These are phyloP conservation scores for Amphiprion ocellaris DNA, from an alignment of 2,113 vertebrate genomes.

Conservation along the genomic window DNA sequence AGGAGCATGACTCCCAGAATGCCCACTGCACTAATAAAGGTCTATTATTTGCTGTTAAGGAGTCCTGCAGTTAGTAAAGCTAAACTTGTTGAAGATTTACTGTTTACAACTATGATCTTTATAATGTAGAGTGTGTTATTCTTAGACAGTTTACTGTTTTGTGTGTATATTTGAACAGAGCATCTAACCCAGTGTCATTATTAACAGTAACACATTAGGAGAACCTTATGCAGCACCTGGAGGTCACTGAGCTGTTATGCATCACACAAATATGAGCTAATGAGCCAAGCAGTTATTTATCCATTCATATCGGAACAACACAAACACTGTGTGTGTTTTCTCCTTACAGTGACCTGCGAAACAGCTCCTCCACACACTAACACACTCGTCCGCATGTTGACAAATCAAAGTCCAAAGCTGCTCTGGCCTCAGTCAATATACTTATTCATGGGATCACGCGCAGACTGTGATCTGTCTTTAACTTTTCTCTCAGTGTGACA, in stretches of 20 bases:
- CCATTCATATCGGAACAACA: slow-evolving; percentile 5
- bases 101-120: background rate
- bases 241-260: background rate
- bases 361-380: background rate
- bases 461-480: slow-evolving; percentile 41
- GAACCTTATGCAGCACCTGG: background rate
- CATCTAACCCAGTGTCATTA: background rate
- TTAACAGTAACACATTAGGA: background rate
- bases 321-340: slow-evolving; percentile 23
- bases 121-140: background rate
- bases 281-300: background rate
- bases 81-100: background rate
- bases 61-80: background rate
- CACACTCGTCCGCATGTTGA: slow-evolving; percentile 54
- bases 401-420: slow-evolving; percentile 74
- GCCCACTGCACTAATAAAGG: background rate
- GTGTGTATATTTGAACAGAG: background rate
- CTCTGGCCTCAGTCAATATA: slow-evolving; percentile 57
- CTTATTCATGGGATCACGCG: slow-evolving; percentile 53
- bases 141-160: background rate
- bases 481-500: slow-evolving; percentile 51
- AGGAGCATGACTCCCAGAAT: slow-evolving; percentile 16
- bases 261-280: background rate
- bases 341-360: background rate
- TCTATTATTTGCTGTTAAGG: background rate